Percentiles rank a stretch among this genome's conserved stretches.
These are phyloP conservation scores for Amphipyra tragopoginis DNA, from an alignment of 2,888 invertebrate genomes.

Conservation along the genomic window DNA sequence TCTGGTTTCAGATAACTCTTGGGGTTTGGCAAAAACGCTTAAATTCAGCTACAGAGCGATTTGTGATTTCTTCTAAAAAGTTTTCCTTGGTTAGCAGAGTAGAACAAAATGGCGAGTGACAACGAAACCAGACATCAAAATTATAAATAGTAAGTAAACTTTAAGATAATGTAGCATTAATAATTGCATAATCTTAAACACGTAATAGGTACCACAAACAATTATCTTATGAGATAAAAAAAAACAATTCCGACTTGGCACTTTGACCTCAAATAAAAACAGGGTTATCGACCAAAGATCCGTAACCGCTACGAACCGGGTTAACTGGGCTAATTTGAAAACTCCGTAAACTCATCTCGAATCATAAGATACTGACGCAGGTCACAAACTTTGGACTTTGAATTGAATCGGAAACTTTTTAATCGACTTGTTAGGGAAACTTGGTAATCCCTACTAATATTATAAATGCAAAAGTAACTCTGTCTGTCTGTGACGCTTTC, in stretches of 20 bases:
- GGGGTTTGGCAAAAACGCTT: too few species aligned
- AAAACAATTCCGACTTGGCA: not conserved
- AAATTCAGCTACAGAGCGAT: too few species aligned
- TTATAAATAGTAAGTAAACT: not conserved
- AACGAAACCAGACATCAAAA: too few species aligned
- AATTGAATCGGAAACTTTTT: not conserved
- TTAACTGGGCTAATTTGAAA: not conserved
- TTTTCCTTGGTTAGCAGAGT: too few species aligned
- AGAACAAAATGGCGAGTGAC: too few species aligned
- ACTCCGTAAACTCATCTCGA: not conserved
- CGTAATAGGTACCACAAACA: not conserved
- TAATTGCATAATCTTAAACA: not conserved
- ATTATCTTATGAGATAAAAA: constrained; percentile 9
- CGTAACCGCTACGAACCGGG: constrained; percentile 2
- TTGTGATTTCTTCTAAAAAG: too few species aligned
- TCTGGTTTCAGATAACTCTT: too few species aligned
- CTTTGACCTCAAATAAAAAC: constrained; percentile 7
- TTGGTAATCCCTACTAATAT: too few species aligned
- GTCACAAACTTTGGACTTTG: not conserved
- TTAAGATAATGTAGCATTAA: not conserved
- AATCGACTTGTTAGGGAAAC: too few species aligned
- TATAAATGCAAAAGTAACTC: too few species aligned
- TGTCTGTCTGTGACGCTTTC: too few species aligned
- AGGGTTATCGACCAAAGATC: constrained; percentile 3
- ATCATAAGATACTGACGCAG: not conserved